Evolutionary conservation across 2,113 vertebrate species (phyloP).

Genomic region (Leptosomus discolor): DNA sequence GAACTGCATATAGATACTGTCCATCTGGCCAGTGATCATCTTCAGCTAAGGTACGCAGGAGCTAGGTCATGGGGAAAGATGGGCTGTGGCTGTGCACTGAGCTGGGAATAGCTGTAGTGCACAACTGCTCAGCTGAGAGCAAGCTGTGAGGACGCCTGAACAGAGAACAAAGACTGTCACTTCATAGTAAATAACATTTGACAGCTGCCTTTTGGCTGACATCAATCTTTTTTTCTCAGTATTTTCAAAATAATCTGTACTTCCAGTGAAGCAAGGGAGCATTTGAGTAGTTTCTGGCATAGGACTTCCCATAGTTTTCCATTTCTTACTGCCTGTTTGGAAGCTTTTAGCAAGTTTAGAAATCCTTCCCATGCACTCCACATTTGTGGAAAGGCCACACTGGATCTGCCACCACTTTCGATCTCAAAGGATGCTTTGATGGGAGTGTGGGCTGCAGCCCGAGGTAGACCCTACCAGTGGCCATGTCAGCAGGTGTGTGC

Average conservation of each 20-base stretch:
- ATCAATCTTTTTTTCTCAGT: background rate
- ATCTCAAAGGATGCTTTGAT: background rate
- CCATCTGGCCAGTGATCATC: fast-evolving
- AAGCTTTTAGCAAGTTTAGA: background rate
- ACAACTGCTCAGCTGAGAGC: fast-evolving
- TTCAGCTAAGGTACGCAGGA: background rate
- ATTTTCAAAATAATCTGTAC: background rate
- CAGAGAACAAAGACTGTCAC: background rate
- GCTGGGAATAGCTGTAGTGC: background rate
- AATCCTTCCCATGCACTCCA: background rate
- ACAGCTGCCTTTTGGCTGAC: background rate
- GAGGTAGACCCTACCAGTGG: background rate
- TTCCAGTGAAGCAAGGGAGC: background rate
- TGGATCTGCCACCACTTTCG: background rate
- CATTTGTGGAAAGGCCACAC: background rate
- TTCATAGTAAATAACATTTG: background rate
- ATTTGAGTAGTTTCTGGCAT: background rate
- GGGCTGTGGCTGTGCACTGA: background rate
- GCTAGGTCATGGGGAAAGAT: background rate
- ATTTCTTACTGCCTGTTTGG: background rate
- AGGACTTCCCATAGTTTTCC: background rate
- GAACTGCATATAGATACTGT: background rate
- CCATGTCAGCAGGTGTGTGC: fast-evolving
- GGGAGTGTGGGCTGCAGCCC: background rate
- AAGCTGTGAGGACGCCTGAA: background rate